Evolutionary conservation across 2,797 vertebrate genomes (phyloP), one percentile per base, ranked within the genome.

Genomic region (Anguilla marmorata): DNA sequence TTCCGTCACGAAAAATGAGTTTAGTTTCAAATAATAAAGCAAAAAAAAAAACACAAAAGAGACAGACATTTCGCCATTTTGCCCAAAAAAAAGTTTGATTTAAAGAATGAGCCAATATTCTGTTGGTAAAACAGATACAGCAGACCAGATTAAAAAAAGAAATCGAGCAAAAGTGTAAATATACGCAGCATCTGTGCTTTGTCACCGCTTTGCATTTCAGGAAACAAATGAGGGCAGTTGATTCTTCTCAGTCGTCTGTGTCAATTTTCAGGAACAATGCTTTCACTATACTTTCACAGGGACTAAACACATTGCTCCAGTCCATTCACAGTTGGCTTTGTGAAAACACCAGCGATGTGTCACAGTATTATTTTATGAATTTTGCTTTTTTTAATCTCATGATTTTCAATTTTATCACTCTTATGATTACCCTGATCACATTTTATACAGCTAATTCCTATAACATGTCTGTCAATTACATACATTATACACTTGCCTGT

Each of bases 121-220:
- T 30, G 69, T 30, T 72, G 27, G 69, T 12, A 72, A 19, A 41
- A 37, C 74, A 76, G 69, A 72, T 16, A 16, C 16, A 76, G 33
- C 74, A 41, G 37, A 19, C 11, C 33, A 41, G 33, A 41, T 33
- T 7, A 41, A 19, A n/a, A 76, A 16, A 41, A 16, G 14, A 41
- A 37, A 37, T 11, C 11, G 1, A 30, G 69, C n/a, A 74, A 9
- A 72, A 27, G 63, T 27, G 63, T 6, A 69, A 69, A 69, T 69
- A 3, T 9, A 37, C 24, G 19, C 12, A 76, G 14, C 33, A 16
- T 76, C 37, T 6, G 33, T 41, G 24, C 24, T 27, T 27, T 6
- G 12, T 76, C 74, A 41, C 3, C 14, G 3, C 74, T 76, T 76
- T 76, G 74, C 74, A 76, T 76, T 76, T 76, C 74, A 76, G 74